Evolutionary conservation across 2,888 invertebrate species (phyloP), one percentile per base, ranked within the genome.

Genomic region (Megaustenia siamemsis): DNA sequence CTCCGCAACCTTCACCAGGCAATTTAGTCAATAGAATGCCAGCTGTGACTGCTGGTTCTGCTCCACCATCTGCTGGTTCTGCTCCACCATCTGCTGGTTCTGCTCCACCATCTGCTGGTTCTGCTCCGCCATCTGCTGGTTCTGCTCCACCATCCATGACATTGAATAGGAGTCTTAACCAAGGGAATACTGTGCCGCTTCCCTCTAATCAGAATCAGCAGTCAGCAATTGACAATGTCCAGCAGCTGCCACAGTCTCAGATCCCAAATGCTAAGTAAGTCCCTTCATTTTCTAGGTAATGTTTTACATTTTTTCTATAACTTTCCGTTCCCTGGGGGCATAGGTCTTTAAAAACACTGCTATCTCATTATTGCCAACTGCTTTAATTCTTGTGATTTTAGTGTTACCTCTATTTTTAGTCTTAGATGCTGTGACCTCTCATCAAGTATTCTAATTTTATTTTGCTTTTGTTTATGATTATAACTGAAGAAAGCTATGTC

Each of bases 191-290:
- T 32, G 21, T 21, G 38, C 49, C 43, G n/a, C 53, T 24, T 15
- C 1, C 15, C 78, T 45, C 66, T 18, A 35, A 43, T 35, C 81
- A 73, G 60, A 28, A 40, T 40, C 71, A 71, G 28, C 68, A 60
- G 3, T 10, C 60, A 56, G 49, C 28, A 4, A 38, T 45, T 60
- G 82, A 73, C 32, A 60, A 69, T 43, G 73, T 40, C 32, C 82
- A 38, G 6, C 71, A 40, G 35, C 82, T 75, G 43, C n/a, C n/a
- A n/a, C 73, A 82, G 53, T 38, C 68, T 12, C 80, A 69, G 69
- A 28, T 28, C 28, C 18, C 73, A 73, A 49, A 35, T 32, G 18
- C 35, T n/a, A 73, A 49, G 73, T 73, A 73, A 73, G 73, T 73
- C 49, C n/a, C n/a, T n/a, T n/a, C n/a, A n/a, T n/a, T n/a, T n/a